These are phyloP conservation scores for Mellivora capensis DNA, from an alignment of 2,113 vertebrate genomes.

Conservation along the genomic window DNA sequence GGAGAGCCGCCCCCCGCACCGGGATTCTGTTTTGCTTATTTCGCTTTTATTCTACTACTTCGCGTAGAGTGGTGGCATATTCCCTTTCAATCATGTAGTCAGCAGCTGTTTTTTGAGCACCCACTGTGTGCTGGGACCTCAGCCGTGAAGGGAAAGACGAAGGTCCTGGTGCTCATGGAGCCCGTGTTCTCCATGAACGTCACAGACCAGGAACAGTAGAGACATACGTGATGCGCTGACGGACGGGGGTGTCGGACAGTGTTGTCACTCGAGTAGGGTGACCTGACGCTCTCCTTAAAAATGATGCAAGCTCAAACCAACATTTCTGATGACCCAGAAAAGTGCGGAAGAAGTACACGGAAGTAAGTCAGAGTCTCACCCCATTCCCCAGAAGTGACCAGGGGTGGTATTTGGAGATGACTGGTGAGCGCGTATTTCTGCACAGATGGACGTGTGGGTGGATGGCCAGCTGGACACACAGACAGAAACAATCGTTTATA, in stretches of 20 bases:
- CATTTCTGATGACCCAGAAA: accelerated
- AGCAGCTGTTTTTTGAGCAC: neutral
- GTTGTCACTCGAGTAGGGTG: accelerated
- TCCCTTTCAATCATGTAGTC: neutral
- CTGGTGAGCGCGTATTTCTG: neutral
- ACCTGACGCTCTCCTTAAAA: neutral
- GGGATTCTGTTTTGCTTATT: neutral
- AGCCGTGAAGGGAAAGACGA: neutral
- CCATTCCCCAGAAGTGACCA: neutral
- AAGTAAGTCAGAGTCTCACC: neutral
- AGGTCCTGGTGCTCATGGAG: neutral
- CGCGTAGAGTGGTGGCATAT: accelerated
- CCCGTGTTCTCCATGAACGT: neutral
- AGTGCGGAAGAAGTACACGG: neutral
- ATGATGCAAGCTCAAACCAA: accelerated
- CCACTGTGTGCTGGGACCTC: accelerated
- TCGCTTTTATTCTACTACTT: neutral
- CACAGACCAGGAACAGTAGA: neutral
- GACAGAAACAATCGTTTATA: neutral
- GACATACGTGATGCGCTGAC: accelerated
- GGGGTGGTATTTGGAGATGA: too few species aligned
- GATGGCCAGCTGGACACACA: neutral
- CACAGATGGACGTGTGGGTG: neutral
- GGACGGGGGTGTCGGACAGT: neutral
- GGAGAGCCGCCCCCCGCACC: accelerated